Evolutionary conservation across 1,140 invertebrate species (phyloP).

Genomic region (Drosophila erecta): DNA sequence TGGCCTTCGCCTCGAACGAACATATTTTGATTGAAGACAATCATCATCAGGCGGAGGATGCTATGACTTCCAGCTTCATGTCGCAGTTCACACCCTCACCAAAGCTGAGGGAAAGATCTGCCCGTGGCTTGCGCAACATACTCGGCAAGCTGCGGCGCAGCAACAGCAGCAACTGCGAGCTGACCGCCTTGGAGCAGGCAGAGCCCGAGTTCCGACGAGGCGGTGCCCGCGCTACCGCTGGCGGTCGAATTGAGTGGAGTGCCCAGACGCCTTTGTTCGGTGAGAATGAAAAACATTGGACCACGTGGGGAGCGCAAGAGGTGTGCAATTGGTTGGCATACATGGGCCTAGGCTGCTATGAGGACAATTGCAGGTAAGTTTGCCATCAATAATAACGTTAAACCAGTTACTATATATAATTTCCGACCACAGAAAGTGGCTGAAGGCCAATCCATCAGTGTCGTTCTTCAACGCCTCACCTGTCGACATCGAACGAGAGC

Average conservation of each 20-base stretch:
- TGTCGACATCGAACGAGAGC: constrained; percentile 95
- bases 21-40: constrained; percentile 85
- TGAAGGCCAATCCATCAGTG: constrained; percentile 86
- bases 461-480: constrained; percentile 92
- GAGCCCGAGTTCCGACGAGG: constrained; percentile 89
- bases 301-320: constrained; percentile 93
- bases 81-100: constrained; percentile 87
- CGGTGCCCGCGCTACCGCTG: constrained; percentile 91
- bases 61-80: constrained; percentile 79
- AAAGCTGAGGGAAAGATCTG: constrained; percentile 83
- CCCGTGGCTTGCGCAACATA: constrained; percentile 88
- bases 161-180: constrained; percentile 86
- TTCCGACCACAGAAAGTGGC: constrained; percentile 65
- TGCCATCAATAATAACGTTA: background rate
- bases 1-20: constrained; percentile 88
- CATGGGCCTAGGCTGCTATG: constrained; percentile 94
- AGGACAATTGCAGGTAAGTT: constrained; percentile 87
- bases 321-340: constrained; percentile 95
- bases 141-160: constrained; percentile 90
- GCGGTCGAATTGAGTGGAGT: constrained; percentile 90
- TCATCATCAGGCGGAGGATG: constrained; percentile 42
- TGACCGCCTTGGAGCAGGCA: constrained; percentile 86
- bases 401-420: background rate
- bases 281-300: constrained; percentile 86
- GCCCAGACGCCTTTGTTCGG: constrained; percentile 66